These are phyloP conservation scores for Macrotrachela quadricornifera DNA, from an alignment of 1,140 invertebrate genomes.

Conservation along the genomic window DNA sequence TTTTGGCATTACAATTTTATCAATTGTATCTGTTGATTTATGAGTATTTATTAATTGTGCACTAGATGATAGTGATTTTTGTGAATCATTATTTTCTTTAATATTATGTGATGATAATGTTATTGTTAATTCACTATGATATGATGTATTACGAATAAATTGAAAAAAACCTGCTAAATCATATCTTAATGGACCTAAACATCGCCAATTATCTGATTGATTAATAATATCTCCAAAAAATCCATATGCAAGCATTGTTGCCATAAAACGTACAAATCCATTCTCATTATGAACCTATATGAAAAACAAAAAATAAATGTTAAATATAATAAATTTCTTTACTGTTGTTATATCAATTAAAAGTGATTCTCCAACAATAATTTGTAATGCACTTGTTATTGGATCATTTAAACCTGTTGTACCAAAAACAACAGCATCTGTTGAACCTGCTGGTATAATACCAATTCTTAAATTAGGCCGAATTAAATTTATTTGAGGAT, in stretches of 20 bases:
- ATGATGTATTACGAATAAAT: slow-evolving; percentile 44
- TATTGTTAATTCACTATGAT: slow-evolving; percentile 42
- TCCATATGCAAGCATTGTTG: slow-evolving; percentile 62
- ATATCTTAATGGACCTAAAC: slow-evolving; percentile 69
- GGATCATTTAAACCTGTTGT: slow-evolving; percentile 61
- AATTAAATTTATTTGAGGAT: slow-evolving; percentile 38
- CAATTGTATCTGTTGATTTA: too few relatives aligned
- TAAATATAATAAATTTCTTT: neutral
- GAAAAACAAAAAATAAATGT: slow-evolving; percentile 42
- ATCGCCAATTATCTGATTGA: slow-evolving; percentile 58
- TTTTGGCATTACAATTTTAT: too few relatives aligned
- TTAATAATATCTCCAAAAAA: slow-evolving; percentile 62
- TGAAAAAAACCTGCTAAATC: slow-evolving; percentile 48
- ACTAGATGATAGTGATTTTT: slow-evolving; percentile 10
- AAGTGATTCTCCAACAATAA: slow-evolving; percentile 42
- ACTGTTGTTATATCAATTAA: neutral
- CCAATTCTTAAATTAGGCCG: slow-evolving; percentile 44
- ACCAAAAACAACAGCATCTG: slow-evolving; percentile 59
- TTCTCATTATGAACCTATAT: slow-evolving; percentile 48
- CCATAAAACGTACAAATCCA: slow-evolving; percentile 45
- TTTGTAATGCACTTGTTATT: slow-evolving; percentile 53
- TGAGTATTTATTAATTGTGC: too few relatives aligned
- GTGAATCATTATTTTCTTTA: slow-evolving; percentile 20
- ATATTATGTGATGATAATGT: slow-evolving; percentile 28
- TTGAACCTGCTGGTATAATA: slow-evolving; percentile 59